phyloP scores from a whole-genome alignment of 2,797 vertebrate genomes.

The Choloepus didactylus region DNA sequence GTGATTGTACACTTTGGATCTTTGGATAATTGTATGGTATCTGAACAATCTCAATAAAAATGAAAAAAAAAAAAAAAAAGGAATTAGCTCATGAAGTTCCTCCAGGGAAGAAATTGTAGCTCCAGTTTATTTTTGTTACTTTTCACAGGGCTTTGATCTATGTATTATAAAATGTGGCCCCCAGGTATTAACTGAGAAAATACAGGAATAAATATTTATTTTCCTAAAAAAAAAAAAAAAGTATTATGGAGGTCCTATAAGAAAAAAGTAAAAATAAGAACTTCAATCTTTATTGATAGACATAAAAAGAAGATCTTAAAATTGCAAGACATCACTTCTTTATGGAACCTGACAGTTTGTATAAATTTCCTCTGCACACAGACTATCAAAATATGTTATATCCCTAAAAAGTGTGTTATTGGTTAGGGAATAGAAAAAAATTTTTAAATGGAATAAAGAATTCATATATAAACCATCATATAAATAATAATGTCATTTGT shows the following conservation, averaged over 20 bases:
- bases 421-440: background rate
- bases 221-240: background rate
- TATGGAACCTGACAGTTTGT: background rate
- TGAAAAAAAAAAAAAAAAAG: background rate
- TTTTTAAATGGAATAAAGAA: background rate
- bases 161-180: background rate
- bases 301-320: background rate
- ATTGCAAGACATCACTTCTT: background rate
- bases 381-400: background rate
- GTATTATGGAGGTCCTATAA: background rate
- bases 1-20: too few species aligned
- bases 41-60: too few species aligned
- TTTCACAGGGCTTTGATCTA: background rate
- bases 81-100: background rate
- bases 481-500: background rate
- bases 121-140: conserved; percentile 51
- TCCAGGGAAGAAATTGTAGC: background rate
- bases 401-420: background rate
- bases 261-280: background rate
- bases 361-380: background rate
- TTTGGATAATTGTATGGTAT: too few species aligned
- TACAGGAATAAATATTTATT: background rate
- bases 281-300: background rate
- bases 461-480: background rate
- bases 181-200: conserved; percentile 50